Conservation (phyloP, 2,888 invertebrate species). For the Ormyrus thymus region DNA sequence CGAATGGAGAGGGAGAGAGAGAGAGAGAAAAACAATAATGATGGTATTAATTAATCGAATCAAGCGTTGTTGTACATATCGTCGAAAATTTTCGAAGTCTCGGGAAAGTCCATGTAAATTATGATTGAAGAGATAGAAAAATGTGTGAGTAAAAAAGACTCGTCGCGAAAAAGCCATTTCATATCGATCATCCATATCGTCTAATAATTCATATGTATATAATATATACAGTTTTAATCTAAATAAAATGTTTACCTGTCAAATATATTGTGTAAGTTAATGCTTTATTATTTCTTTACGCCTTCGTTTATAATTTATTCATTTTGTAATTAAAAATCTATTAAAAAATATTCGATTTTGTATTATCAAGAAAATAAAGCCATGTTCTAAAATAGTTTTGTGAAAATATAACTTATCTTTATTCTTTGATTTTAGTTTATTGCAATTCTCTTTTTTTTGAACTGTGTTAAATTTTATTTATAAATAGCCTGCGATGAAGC, state of each 20-base stretch:
- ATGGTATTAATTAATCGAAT: constrained; percentile 38
- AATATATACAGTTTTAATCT: constrained; percentile 69
- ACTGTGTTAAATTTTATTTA: too few species aligned
- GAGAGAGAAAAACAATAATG: constrained; percentile 37
- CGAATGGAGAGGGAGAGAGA: constrained; percentile 5
- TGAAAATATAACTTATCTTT: too few species aligned
- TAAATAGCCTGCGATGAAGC: too few species aligned
- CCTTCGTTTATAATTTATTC: background rate
- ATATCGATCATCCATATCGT: constrained; percentile 71
- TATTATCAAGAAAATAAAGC: too few species aligned
- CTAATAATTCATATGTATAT: constrained; percentile 71
- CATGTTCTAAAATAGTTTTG: too few species aligned
- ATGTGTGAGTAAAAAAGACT: constrained; percentile 25
- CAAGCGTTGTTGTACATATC: constrained; percentile 55
- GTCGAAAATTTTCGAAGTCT: constrained; percentile 52
- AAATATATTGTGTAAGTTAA: constrained; percentile 46
- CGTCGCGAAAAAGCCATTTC: constrained; percentile 64
- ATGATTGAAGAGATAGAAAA: constrained; percentile 18
- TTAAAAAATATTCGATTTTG: background rate
- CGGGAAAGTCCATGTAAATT: constrained; percentile 59
- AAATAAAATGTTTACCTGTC: constrained; percentile 73
- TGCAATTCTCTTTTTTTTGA: too few species aligned
- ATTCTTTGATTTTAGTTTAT: too few species aligned
- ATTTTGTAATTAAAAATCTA: too few species aligned
- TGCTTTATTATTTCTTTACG: constrained; percentile 7